phyloP scores from a whole-genome alignment of 2,888 invertebrate genomes.

The Prosopocoilus inquinatus region DNA sequence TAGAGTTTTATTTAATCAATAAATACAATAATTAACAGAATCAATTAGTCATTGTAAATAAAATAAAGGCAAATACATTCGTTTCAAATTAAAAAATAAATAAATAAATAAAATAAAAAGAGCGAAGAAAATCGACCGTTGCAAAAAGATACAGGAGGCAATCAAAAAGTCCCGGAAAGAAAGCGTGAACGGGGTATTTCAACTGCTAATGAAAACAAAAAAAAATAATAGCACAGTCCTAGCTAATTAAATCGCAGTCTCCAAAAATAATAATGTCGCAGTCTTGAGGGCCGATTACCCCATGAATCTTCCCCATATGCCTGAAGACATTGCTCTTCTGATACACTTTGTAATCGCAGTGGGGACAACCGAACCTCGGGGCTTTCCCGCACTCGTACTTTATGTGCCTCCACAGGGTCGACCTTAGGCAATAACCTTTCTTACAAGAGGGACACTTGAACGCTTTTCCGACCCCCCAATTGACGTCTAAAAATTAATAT shows the following conservation, averaged over 20 bases:
- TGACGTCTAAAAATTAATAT: constrained; percentile 12
- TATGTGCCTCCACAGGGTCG: constrained; percentile 23
- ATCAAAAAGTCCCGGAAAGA: too few relatives aligned
- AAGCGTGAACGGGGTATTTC: too few relatives aligned
- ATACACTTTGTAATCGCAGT: constrained; percentile 16
- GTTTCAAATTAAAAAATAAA: too few relatives aligned
- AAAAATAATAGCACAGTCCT: neutral
- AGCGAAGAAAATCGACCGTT: too few relatives aligned
- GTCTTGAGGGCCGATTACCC: neutral
- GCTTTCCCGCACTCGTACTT: constrained; percentile 28
- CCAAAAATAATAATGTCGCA: neutral
- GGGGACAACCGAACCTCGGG: constrained; percentile 20
- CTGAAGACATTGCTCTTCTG: constrained; percentile 16
- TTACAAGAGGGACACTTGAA: constrained; percentile 21
- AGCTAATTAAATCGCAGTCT: neutral
- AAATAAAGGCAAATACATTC: too few relatives aligned
- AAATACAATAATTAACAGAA: too few relatives aligned
- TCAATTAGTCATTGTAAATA: too few relatives aligned
- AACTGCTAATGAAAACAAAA: too few relatives aligned
- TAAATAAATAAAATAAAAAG: too few relatives aligned
- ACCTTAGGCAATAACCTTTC: constrained; percentile 22
- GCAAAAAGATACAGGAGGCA: too few relatives aligned
- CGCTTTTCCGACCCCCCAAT: neutral
- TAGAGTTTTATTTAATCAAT: too few relatives aligned
- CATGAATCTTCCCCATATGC: constrained; percentile 12